Percentiles rank a stretch among this genome's conserved stretches.
Conservation (phyloP, 2,888 invertebrate genomes). For the Listrodromus nycthemerus region DNA sequence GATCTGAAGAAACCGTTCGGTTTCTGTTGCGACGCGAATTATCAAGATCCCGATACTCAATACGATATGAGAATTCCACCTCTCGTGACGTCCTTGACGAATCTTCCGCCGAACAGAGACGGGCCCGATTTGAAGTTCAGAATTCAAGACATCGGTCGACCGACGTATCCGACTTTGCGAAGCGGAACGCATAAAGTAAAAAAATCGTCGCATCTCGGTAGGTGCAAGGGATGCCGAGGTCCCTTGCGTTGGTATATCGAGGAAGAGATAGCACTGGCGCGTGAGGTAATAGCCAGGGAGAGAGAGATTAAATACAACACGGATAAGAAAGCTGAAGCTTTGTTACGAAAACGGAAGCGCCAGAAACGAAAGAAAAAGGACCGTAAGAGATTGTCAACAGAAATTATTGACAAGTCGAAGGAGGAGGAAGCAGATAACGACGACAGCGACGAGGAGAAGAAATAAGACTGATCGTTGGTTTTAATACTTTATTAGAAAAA, state of each 20-base stretch:
- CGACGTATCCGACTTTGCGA: conserved; percentile 31
- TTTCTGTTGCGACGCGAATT: conserved; percentile 77
- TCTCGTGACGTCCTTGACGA: conserved; percentile 67
- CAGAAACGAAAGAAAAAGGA: conserved; percentile 46
- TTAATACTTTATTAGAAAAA: conserved; percentile 73
- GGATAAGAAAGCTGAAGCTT: conserved; percentile 64
- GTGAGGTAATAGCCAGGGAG: conserved; percentile 67
- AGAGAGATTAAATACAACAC: conserved; percentile 65
- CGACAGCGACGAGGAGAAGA: conserved; percentile 26
- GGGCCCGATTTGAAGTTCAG: conserved; percentile 77
- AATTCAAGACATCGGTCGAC: conserved; percentile 72
- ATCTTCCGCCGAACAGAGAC: conserved; percentile 61
- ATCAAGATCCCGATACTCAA: conserved; percentile 70
- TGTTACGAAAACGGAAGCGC: conserved; percentile 67
- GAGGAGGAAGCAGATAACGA: conserved; percentile 10
- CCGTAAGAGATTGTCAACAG: conserved; percentile 41
- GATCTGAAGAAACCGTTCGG: conserved; percentile 74
- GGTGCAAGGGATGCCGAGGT: conserved; percentile 73
- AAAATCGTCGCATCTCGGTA: conserved; percentile 67
- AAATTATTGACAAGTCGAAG: not conserved
- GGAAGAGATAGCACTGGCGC: conserved; percentile 76
- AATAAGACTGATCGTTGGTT: conserved; percentile 13
- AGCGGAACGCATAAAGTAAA: conserved; percentile 59
- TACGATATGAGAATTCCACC: conserved; percentile 71
- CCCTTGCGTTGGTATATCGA: conserved; percentile 76